A percentile compares a stretch with the other conserved stretches of the same genome.
These are phyloP conservation scores for Monarcha castaneiventris DNA, from an alignment of 2,113 vertebrate species.

Conservation along the genomic window DNA sequence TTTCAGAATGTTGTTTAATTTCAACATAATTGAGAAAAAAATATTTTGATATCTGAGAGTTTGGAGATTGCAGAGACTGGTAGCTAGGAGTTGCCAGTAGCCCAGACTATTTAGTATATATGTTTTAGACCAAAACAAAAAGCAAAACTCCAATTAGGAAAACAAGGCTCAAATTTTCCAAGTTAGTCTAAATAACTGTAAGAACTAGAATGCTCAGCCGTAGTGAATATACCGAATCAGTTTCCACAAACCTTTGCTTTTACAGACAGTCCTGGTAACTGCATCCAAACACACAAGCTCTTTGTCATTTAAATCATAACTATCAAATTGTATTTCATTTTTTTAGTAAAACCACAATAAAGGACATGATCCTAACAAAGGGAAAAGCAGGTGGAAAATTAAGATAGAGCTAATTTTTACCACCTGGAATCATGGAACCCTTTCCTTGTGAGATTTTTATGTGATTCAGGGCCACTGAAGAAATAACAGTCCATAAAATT, in stretches of 20 bases:
- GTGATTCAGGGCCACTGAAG: slow-evolving; percentile 22
- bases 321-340: neutral
- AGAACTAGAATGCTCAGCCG: neutral
- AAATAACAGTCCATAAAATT: slow-evolving; percentile 39
- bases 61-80: neutral
- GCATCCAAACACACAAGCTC: neutral
- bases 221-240: neutral
- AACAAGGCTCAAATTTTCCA: slow-evolving; percentile 4
- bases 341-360: slow-evolving; percentile 10
- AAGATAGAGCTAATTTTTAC: neutral
- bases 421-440: neutral
- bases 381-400: slow-evolving; percentile 19
- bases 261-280: neutral
- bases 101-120: neutral
- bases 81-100: neutral
- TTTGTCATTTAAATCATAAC: neutral
- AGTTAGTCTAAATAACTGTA: neutral
- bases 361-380: neutral
- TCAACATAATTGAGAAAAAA: neutral
- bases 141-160: neutral
- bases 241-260: neutral
- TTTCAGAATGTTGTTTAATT: neutral
- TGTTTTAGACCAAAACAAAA: neutral
- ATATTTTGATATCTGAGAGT: neutral
- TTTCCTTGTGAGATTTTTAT: slow-evolving; percentile 33